phyloP scores from a whole-genome alignment of 2,113 vertebrate genomes.

The Urocitellus parryii region DNA sequence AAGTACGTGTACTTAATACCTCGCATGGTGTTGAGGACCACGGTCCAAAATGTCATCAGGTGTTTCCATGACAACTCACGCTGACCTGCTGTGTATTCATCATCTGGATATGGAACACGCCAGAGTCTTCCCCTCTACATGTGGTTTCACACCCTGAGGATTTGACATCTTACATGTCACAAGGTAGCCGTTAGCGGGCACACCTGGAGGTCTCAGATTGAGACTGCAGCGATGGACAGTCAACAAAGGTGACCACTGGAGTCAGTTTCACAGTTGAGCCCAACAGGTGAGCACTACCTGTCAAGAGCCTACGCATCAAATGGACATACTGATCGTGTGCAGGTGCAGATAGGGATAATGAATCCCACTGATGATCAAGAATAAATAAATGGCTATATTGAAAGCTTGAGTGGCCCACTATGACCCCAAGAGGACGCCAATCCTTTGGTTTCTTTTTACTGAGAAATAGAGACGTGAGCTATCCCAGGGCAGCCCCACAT shows the following conservation, averaged over 20 bases:
- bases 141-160: not conserved
- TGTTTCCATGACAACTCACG: too few relatives aligned
- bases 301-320: not conserved
- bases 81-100: too few relatives aligned
- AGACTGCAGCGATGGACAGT: not conserved
- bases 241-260: not conserved
- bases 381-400: too few relatives aligned
- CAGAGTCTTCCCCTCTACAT: too few relatives aligned
- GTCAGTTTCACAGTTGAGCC: too few relatives aligned
- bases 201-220: not conserved
- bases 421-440: not conserved
- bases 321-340: fast-evolving
- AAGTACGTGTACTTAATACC: not conserved
- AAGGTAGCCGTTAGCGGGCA: too few relatives aligned
- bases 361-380: too few relatives aligned
- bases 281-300: not conserved
- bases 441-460: not conserved
- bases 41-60: not conserved
- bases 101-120: too few relatives aligned
- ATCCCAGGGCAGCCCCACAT: not conserved
- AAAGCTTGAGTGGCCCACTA: not conserved
- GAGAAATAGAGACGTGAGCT: not conserved
- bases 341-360: too few relatives aligned
- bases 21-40: too few relatives aligned
- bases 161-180: not conserved